Evolutionary conservation across 1,140 invertebrate genomes (phyloP).

Genomic region (Drosophila ercepeae): DNA sequence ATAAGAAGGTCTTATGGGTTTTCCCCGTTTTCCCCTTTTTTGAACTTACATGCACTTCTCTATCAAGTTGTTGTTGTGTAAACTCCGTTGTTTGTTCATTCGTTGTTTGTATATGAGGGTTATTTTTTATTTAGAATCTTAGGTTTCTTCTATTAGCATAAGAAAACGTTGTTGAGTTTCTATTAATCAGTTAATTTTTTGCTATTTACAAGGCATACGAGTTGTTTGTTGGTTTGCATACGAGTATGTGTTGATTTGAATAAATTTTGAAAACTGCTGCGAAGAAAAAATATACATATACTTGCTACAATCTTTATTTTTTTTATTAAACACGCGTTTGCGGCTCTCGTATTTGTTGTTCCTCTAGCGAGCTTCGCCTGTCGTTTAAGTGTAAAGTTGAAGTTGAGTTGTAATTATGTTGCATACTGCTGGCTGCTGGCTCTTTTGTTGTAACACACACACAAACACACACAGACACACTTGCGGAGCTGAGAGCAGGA

Average conservation of each 20-base stretch:
- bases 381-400: constrained; percentile 55
- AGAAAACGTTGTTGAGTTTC: constrained; percentile 6
- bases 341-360: constrained; percentile 32
- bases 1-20: too few relatives aligned
- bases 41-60: constrained; percentile 58
- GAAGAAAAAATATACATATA: constrained; percentile 6
- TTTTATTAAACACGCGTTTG: constrained; percentile 9
- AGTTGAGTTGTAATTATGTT: constrained; percentile 69
- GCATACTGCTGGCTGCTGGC: constrained; percentile 38
- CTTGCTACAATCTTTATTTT: background rate
- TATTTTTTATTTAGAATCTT: constrained; percentile 29
- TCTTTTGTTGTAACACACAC: constrained; percentile 36
- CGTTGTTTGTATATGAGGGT: constrained; percentile 65
- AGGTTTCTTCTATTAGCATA: constrained; percentile 4
- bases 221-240: constrained; percentile 20
- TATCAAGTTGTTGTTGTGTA: constrained; percentile 50
- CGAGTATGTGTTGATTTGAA: constrained; percentile 1
- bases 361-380: constrained; percentile 55
- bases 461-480: background rate
- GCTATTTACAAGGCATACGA: constrained; percentile 62
- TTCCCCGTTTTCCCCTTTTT: background rate
- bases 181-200: constrained; percentile 13
- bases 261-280: constrained; percentile 40
- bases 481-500: background rate
- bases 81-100: constrained; percentile 76